Evolutionary conservation across 1,140 invertebrate species (phyloP).

Genomic region (Bombyx mandarina): DNA sequence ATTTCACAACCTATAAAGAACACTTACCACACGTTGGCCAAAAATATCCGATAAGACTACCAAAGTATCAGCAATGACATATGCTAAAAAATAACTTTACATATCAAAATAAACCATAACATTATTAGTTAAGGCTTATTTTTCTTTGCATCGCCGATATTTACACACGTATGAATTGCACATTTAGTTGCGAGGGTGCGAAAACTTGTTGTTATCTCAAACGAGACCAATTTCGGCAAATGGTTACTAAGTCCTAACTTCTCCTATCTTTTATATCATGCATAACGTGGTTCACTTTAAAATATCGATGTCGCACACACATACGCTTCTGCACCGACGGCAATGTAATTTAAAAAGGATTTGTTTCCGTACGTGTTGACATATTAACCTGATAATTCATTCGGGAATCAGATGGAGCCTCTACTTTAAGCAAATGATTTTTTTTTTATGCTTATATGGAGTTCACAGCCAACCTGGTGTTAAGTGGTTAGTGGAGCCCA

Average conservation of each 20-base stretch:
- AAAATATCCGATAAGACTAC: constrained; percentile 43
- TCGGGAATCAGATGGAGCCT: too few species aligned
- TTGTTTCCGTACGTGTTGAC: constrained; percentile 26
- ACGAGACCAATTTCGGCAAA: constrained; percentile 67
- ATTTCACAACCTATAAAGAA: constrained; percentile 25
- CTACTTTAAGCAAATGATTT: too few species aligned
- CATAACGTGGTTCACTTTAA: constrained; percentile 51
- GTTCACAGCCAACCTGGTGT: too few species aligned
- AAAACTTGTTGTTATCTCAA: constrained; percentile 68
- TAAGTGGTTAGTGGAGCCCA: too few species aligned
- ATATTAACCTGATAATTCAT: too few species aligned
- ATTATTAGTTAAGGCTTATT: constrained; percentile 14
- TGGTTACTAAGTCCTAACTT: constrained; percentile 68
- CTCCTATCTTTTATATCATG: constrained; percentile 60
- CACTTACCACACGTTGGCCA: constrained; percentile 32
- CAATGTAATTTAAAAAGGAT: constrained; percentile 54
- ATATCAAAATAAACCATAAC: constrained; percentile 7
- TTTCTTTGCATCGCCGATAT: constrained; percentile 12
- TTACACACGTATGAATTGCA: constrained; percentile 62
- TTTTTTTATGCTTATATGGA: too few species aligned
- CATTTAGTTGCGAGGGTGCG: constrained; percentile 65
- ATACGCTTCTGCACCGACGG: too few species aligned
- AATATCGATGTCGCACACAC: constrained; percentile 46
- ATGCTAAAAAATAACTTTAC: constrained; percentile 24
- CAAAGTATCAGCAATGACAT: constrained; percentile 45